Evolutionary conservation across 2,888 invertebrate genomes (phyloP).

Genomic region (Hoplodrina blanda): DNA sequence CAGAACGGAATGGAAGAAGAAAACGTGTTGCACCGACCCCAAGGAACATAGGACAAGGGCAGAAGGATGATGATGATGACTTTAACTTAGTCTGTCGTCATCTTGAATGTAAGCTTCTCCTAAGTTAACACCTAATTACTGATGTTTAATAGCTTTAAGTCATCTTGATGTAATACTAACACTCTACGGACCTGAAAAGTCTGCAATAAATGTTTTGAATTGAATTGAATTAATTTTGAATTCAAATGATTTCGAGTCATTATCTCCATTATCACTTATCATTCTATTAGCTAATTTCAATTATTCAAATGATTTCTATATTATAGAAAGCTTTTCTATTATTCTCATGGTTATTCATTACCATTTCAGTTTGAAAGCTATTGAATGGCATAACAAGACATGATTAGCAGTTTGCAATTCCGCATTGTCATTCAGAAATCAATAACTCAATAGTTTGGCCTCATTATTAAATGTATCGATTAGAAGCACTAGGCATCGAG

Average conservation of each 20-base stretch:
- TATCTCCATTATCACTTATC: neutral
- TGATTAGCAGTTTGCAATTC: constrained; percentile 33
- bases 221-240: no score
- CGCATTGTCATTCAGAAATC: constrained; percentile 39
- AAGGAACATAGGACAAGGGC: no score
- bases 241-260: neutral
- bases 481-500: constrained; percentile 18
- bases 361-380: constrained; percentile 33
- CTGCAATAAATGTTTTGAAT: no score
- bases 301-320: neutral
- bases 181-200: no score
- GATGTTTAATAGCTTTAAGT: no score
- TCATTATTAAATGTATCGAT: constrained; percentile 33
- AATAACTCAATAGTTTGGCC: constrained; percentile 37
- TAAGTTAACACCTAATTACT: neutral
- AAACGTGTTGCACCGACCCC: no score
- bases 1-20: no score
- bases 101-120: neutral
- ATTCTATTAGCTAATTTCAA: neutral
- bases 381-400: constrained; percentile 28
- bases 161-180: no score
- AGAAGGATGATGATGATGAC: no score
- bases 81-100: neutral
- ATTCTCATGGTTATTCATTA: constrained; percentile 6
- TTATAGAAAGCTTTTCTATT: constrained; percentile 11